These are phyloP conservation scores for Ectropis crepuscularia DNA, from an alignment of 2,888 invertebrate genomes.

Conservation along the genomic window DNA sequence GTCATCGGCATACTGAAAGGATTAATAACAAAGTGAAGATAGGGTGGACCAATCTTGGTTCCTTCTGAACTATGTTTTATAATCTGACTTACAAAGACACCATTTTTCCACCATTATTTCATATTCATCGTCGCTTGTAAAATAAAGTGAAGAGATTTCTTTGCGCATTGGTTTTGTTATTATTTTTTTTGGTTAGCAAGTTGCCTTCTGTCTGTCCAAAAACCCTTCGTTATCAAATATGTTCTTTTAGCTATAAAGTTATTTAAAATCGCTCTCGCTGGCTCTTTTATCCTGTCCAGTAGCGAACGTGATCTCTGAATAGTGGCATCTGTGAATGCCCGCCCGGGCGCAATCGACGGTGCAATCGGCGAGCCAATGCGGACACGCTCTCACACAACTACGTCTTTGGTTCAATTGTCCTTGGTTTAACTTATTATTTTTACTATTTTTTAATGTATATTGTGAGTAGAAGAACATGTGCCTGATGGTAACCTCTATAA, in stretches of 20 bases:
- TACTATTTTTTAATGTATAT: constrained; percentile 6
- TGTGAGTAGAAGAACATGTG: background rate
- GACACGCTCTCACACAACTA: constrained; percentile 60
- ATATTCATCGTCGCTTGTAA: too few relatives aligned
- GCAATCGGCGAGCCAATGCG: constrained; percentile 71
- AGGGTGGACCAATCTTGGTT: too few relatives aligned
- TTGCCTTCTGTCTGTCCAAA: too few relatives aligned
- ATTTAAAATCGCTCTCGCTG: constrained; percentile 18
- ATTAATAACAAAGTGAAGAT: too few relatives aligned
- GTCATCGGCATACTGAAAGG: too few relatives aligned
- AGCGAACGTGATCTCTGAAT: constrained; percentile 76
- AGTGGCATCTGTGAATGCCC: constrained; percentile 78
- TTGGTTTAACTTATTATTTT: constrained; percentile 33
- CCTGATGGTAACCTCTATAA: background rate
- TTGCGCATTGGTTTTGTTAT: too few relatives aligned
- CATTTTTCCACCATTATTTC: too few relatives aligned
- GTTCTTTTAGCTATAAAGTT: background rate
- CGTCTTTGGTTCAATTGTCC: constrained; percentile 61
- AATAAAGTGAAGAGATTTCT: too few relatives aligned
- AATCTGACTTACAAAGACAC: too few relatives aligned
- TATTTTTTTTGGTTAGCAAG: too few relatives aligned
- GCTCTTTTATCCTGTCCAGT: constrained; percentile 43
- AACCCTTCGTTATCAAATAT: too few relatives aligned
- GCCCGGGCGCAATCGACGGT: constrained; percentile 77
- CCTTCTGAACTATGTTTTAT: too few relatives aligned